A percentile compares a stretch with the other conserved stretches of the same genome.
Conservation (phyloP, 2,797 vertebrate genomes). For the Acipenser oxyrinchus region DNA sequence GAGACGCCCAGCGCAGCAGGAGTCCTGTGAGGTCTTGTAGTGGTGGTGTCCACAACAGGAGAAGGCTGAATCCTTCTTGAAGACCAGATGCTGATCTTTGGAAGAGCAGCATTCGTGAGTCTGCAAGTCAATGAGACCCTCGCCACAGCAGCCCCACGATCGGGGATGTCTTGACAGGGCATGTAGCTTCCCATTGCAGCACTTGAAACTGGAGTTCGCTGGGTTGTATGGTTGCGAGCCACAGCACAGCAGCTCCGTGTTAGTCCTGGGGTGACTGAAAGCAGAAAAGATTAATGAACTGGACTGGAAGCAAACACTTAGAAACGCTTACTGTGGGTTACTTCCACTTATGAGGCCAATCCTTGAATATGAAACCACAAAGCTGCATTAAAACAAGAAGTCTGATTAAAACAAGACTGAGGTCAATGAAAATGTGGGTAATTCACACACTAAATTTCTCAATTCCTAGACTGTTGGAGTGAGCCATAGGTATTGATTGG, state of each 20-base stretch:
- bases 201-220: constrained; percentile 23
- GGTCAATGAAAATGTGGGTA: no score
- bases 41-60: constrained; percentile 42
- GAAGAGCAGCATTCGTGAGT: constrained; percentile 35
- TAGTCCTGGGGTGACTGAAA: constrained; percentile 14
- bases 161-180: background rate
- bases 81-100: constrained; percentile 23
- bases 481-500: no score
- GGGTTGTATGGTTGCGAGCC: constrained; percentile 28
- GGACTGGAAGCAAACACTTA: no score
- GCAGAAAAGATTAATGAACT: background rate
- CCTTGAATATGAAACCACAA: no score
- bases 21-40: constrained; percentile 39
- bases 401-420: no score
- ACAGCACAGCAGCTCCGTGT: constrained; percentile 31
- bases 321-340: no score
- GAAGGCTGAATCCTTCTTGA: constrained; percentile 16
- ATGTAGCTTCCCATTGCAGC: constrained; percentile 38
- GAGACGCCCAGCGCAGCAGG: constrained; percentile 35
- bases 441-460: no score
- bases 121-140: constrained; percentile 15
- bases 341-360: no score
- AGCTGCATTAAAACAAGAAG: no score
- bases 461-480: no score
- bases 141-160: constrained; percentile 38